Evolutionary conservation across 2,888 invertebrate species (phyloP).

Genomic region (Apocheima hispidaria): DNA sequence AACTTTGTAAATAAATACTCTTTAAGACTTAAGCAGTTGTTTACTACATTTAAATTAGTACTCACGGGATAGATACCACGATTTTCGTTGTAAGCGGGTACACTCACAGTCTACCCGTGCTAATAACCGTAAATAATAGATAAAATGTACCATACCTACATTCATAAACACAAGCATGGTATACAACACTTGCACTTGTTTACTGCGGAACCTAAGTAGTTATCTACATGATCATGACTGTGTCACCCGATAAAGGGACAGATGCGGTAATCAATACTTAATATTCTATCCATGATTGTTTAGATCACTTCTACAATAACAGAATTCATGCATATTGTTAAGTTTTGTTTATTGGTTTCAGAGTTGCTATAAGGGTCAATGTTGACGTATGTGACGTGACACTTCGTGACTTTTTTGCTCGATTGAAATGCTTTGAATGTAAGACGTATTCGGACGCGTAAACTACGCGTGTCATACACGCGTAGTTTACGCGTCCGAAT

Average conservation of each 20-base stretch:
- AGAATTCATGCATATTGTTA: conserved; percentile 29
- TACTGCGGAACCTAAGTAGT: background rate
- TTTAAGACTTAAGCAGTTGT: too few species aligned
- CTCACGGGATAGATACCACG: too few species aligned
- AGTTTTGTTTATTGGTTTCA: conserved; percentile 11
- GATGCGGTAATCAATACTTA: conserved; percentile 30
- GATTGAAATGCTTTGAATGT: background rate
- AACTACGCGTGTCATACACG: too few species aligned
- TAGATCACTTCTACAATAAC: conserved; percentile 38
- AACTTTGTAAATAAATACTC: too few species aligned
- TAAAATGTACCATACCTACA: conserved; percentile 9
- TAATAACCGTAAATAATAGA: too few species aligned
- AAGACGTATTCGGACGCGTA: too few species aligned
- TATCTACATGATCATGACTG: background rate
- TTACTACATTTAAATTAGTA: too few species aligned
- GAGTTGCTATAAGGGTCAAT: background rate
- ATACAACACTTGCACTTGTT: background rate
- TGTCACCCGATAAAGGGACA: conserved; percentile 5
- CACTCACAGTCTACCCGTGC: too few species aligned
- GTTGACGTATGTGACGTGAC: background rate
- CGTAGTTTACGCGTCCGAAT: background rate
- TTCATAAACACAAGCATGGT: background rate
- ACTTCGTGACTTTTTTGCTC: background rate
- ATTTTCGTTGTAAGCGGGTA: too few species aligned
- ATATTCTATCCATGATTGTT: conserved; percentile 39